These are phyloP conservation scores for Festucalex cinctus DNA, from an alignment of 2,113 vertebrate species.

Conservation along the genomic window DNA sequence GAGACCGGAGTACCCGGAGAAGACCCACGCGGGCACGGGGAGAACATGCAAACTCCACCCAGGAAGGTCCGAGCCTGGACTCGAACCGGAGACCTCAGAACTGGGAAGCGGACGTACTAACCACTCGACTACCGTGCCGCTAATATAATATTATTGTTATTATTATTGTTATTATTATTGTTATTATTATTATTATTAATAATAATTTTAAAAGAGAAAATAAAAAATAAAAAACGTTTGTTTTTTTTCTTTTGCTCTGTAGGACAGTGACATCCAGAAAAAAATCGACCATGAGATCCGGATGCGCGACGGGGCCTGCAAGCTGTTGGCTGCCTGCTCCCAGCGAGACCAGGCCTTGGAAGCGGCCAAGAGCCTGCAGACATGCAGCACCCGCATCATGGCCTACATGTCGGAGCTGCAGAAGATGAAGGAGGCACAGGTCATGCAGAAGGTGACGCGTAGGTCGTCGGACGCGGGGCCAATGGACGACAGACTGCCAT, in stretches of 20 bases:
- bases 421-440: constrained; percentile 87
- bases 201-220: background rate
- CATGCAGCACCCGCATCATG: constrained; percentile 87
- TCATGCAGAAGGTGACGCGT: constrained; percentile 78
- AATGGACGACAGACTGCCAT: constrained; percentile 76
- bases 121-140: no score
- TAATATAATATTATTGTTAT: no score
- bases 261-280: constrained; percentile 92
- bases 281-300: constrained; percentile 93
- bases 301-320: constrained; percentile 89
- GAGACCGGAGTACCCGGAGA: no score
- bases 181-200: no score
- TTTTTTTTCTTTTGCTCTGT: constrained; percentile 4
- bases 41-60: no score
- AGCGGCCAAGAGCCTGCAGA: constrained; percentile 86
- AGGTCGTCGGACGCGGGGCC: constrained; percentile 84
- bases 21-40: no score
- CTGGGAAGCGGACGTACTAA: no score
- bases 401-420: constrained; percentile 92
- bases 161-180: no score
- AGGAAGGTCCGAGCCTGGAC: no score
- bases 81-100: no score
- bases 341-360: constrained; percentile 87
- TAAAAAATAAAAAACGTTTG: background rate
- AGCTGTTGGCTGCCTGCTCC: constrained; percentile 86